These are phyloP conservation scores for Abramis brama DNA, from an alignment of 2,113 vertebrate species.

Conservation along the genomic window DNA sequence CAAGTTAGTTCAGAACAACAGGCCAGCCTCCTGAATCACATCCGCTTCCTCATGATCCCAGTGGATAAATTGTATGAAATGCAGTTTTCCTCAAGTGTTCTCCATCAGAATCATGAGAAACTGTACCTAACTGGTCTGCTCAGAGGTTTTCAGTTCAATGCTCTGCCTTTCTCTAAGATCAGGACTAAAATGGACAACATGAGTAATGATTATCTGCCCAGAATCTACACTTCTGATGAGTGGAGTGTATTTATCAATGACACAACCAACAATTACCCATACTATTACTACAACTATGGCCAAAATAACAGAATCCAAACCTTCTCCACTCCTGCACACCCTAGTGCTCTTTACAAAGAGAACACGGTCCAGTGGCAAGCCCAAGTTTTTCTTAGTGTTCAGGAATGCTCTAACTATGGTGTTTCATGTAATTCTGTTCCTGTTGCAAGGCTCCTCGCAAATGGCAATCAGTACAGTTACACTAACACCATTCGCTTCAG, in stretches of 20 bases:
- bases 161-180: slow-evolving; percentile 66
- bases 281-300: not conserved
- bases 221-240: slow-evolving; percentile 71
- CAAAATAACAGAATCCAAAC: not conserved
- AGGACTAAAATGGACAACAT: slow-evolving; percentile 56
- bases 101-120: slow-evolving; percentile 61
- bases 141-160: slow-evolving; percentile 76
- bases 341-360: slow-evolving; percentile 69
- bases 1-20: slow-evolving; percentile 44
- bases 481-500: slow-evolving; percentile 60
- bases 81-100: slow-evolving; percentile 63
- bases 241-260: not conserved
- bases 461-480: rapidly evolving
- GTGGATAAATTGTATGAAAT: slow-evolving; percentile 71
- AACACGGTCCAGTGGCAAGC: slow-evolving; percentile 57
- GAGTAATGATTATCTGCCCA: slow-evolving; percentile 59
- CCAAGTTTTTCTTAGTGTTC: slow-evolving; percentile 41
- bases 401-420: slow-evolving; percentile 63
- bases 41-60: slow-evolving; percentile 80
- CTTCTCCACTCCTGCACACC: slow-evolving; percentile 69
- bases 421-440: slow-evolving; percentile 63
- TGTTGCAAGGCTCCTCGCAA: not conserved
- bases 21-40: slow-evolving; percentile 59
- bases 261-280: not conserved
- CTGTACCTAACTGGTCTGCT: slow-evolving; percentile 63